These are phyloP conservation scores for Acomys russatus DNA, from an alignment of 2,797 vertebrate species.

Conservation along the genomic window DNA sequence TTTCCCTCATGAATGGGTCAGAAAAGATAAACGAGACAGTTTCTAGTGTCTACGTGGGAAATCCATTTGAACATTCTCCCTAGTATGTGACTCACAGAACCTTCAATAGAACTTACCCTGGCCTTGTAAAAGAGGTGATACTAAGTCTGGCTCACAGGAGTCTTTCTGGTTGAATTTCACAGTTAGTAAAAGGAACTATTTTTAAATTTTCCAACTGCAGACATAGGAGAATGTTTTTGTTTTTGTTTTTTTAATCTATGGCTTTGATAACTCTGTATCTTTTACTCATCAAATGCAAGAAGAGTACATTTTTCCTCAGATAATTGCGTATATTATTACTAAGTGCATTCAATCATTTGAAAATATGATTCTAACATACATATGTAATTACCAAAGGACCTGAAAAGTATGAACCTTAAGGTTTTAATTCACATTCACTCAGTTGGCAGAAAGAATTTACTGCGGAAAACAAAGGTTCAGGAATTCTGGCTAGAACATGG, in stretches of 20 bases:
- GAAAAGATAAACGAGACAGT: slow-evolving; percentile 20
- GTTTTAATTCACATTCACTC: slow-evolving; percentile 55
- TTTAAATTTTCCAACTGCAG: slow-evolving; percentile 53
- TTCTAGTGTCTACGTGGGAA: slow-evolving; percentile 18
- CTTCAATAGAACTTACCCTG: slow-evolving; percentile 12
- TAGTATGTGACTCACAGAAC: slow-evolving; percentile 31
- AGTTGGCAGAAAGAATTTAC: slow-evolving; percentile 39
- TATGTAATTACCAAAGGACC: slow-evolving; percentile 30
- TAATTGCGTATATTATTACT: slow-evolving; percentile 42
- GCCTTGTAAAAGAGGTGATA: background rate
- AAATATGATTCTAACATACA: slow-evolving; percentile 29
- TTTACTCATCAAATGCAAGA: background rate
- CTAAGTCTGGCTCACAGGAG: background rate
- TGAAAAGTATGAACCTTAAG: slow-evolving; percentile 41
- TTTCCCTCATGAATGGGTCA: background rate
- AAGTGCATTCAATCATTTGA: slow-evolving; percentile 40
- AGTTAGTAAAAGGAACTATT: slow-evolving; percentile 28
- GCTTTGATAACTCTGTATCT: slow-evolving; percentile 11
- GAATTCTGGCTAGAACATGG: slow-evolving; percentile 18
- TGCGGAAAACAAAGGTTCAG: slow-evolving; percentile 8
- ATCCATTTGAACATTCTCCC: slow-evolving; percentile 35
- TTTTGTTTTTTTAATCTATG: background rate
- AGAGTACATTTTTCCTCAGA: slow-evolving; percentile 20
- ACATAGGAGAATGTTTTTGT: slow-evolving; percentile 1
- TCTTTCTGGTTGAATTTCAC: background rate